Evolutionary conservation across 1,140 invertebrate genomes (phyloP).

Genomic region (Penaeus indicus): DNA sequence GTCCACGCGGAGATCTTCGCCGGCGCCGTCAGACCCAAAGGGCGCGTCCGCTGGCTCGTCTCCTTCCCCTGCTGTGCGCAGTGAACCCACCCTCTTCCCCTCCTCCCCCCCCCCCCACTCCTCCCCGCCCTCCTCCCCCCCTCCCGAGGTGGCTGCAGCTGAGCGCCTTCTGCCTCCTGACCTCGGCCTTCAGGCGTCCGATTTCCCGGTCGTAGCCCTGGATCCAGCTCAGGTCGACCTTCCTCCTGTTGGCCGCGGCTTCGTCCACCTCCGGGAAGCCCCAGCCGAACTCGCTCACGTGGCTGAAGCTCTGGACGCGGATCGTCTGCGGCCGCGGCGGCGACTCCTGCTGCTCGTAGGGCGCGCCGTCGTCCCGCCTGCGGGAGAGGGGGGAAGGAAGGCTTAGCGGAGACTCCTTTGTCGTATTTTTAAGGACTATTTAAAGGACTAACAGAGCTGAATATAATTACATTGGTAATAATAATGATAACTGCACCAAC

Average conservation of each 20-base stretch:
- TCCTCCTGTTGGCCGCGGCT: neutral
- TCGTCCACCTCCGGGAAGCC: slow-evolving; percentile 10
- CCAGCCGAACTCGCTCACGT: neutral
- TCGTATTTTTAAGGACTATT: too few species aligned
- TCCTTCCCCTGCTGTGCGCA: too few species aligned
- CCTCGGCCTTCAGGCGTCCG: neutral
- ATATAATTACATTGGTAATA: too few species aligned
- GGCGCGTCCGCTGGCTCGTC: neutral
- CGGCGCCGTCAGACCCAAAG: neutral
- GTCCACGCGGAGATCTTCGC: neutral
- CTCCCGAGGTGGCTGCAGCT: neutral
- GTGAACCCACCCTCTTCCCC: neutral
- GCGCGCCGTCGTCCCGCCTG: too few species aligned
- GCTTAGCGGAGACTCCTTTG: too few species aligned
- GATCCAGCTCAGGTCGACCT: slow-evolving; percentile 15
- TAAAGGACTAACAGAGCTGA: too few species aligned
- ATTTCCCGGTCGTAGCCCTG: neutral
- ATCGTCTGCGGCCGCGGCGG: neutral
- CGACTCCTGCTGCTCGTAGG: too few species aligned
- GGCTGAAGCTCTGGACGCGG: slow-evolving; percentile 1
- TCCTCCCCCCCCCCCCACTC: neutral
- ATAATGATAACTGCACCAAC: too few species aligned
- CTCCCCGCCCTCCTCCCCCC: neutral
- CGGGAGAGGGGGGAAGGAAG: too few species aligned
- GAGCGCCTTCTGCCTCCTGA: slow-evolving; percentile 4